Conservation (phyloP, 2,888 invertebrate species). For the Pimpla rufipes region DNA sequence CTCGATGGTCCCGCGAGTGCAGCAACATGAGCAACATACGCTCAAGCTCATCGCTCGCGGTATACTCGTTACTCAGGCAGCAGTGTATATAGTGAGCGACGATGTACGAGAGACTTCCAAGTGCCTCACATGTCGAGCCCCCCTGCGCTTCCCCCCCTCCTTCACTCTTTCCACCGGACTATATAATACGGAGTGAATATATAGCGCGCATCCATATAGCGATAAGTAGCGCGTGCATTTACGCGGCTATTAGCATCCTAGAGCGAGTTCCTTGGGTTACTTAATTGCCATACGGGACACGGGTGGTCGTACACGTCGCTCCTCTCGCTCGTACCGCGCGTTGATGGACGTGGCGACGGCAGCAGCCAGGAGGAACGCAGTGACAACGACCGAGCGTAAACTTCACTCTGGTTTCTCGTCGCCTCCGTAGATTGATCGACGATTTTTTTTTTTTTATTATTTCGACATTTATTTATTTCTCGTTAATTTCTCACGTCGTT, state of each 20-base stretch:
- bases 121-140: background rate
- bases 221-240: slow-evolving; percentile 52
- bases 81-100: background rate
- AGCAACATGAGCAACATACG: background rate
- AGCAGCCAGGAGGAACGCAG: too few species aligned
- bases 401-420: background rate
- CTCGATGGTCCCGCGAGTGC: slow-evolving; percentile 1
- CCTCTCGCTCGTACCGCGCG: slow-evolving; percentile 14
- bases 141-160: background rate
- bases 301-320: slow-evolving; percentile 52
- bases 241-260: slow-evolving; percentile 55
- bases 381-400: too few species aligned
- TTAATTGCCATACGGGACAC: slow-evolving; percentile 55
- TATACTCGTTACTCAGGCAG: slow-evolving; percentile 36
- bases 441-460: background rate
- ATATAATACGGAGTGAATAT: background rate
- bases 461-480: too few species aligned
- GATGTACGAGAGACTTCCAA: slow-evolving; percentile 40
- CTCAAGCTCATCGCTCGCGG: slow-evolving; percentile 1
- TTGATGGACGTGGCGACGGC: slow-evolving; percentile 48
- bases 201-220: background rate
- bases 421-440: slow-evolving; percentile 18
- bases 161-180: background rate
- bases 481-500: background rate
- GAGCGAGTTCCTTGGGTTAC: slow-evolving; percentile 39